phyloP scores from a whole-genome alignment of 1,140 invertebrate species.

The Drosophila pruinosa region DNA sequence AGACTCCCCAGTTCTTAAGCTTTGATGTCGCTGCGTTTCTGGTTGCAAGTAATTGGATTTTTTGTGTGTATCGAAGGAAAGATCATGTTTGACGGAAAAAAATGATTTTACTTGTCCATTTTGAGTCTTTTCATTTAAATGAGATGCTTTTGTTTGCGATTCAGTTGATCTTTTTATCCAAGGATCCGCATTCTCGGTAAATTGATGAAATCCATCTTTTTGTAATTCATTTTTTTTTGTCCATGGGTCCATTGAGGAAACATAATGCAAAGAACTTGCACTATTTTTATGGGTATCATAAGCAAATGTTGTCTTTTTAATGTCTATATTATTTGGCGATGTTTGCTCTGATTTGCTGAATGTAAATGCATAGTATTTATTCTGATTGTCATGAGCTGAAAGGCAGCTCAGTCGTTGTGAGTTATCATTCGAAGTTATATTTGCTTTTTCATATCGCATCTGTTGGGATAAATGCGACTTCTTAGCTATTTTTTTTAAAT shows the following conservation, averaged over 20 bases:
- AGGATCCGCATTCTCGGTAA: constrained; percentile 45
- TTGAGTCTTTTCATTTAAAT: constrained; percentile 24
- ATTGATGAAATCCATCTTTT: neutral
- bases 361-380: constrained; percentile 35
- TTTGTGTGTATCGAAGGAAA: constrained; percentile 26
- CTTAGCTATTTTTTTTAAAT: constrained; percentile 16
- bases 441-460: constrained; percentile 36
- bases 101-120: constrained; percentile 43
- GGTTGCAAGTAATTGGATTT: constrained; percentile 38
- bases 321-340: constrained; percentile 75
- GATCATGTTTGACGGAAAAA: constrained; percentile 25
- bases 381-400: constrained; percentile 54
- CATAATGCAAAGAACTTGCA: constrained; percentile 71
- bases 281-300: constrained; percentile 67
- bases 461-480: constrained; percentile 32
- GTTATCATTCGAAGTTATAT: constrained; percentile 47
- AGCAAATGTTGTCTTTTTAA: constrained; percentile 52
- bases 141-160: neutral
- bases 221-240: constrained; percentile 69
- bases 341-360: constrained; percentile 77
- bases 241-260: constrained; percentile 77
- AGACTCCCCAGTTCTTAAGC: constrained; percentile 24
- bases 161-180: constrained; percentile 61
- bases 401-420: constrained; percentile 4
- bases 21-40: constrained; percentile 32